Percentiles rank a stretch among this genome's conserved stretches.
phyloP scores from a whole-genome alignment of 2,113 vertebrate species.

The Xenopus borealis region DNA sequence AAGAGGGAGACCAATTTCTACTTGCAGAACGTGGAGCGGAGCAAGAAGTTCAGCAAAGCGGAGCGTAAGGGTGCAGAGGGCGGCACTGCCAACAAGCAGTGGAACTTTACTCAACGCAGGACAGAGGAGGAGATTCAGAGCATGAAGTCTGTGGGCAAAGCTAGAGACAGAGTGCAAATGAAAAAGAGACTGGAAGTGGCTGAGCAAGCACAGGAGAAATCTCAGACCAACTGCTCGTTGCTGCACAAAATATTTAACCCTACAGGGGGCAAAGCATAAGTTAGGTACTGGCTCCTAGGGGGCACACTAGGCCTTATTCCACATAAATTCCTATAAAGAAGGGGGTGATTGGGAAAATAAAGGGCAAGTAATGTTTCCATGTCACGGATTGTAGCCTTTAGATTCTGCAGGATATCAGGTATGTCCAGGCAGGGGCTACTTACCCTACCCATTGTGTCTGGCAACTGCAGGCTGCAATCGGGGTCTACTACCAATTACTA shows the following conservation, averaged over 20 bases:
- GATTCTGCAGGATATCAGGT: too few relatives aligned
- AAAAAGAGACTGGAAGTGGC: conserved; percentile 49
- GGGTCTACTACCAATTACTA: too few relatives aligned
- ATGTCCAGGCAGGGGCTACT: too few relatives aligned
- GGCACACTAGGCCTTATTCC: too few relatives aligned
- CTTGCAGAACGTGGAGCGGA: conserved; percentile 79
- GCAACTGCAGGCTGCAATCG: too few relatives aligned
- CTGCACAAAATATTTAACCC: conserved; percentile 79
- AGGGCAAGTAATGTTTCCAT: too few relatives aligned
- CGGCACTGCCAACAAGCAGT: conserved; percentile 60
- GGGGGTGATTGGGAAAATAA: too few relatives aligned
- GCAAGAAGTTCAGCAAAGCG: conserved; percentile 64
- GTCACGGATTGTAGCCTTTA: too few relatives aligned
- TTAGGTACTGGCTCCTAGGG: too few relatives aligned
- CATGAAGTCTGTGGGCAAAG: conserved; percentile 48
- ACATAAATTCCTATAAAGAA: too few relatives aligned
- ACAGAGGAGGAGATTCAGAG: conserved; percentile 78
- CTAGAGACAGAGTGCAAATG: conserved; percentile 49
- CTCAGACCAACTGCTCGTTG: conserved; percentile 77
- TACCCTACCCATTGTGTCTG: too few relatives aligned
- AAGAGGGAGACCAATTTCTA: conserved; percentile 86
- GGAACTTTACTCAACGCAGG: conserved; percentile 78
- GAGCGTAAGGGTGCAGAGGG: conserved; percentile 50
- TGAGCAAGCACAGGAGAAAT: conserved; percentile 64
- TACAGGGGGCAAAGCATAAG: not conserved